Evolutionary conservation across 2,888 invertebrate species (phyloP), one percentile per base, ranked within the genome.

Genomic region (Drosophila rubida): DNA sequence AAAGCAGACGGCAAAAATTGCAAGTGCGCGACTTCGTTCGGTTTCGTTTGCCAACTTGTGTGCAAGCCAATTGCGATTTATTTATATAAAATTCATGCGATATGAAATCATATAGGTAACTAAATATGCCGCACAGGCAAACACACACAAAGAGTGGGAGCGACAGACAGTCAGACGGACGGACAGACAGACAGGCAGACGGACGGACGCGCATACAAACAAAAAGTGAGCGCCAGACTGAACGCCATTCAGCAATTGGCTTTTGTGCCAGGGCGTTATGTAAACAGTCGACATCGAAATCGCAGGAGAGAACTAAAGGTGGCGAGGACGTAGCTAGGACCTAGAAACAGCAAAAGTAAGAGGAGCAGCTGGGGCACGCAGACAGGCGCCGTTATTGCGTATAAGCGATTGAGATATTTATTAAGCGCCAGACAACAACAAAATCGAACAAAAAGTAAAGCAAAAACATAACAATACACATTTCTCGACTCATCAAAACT

Each of bases 91-190:
- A 83, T 80, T 86, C 78, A 82, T 88, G 80, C 65, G 87, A 88
- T 88, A 86, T 69, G 80, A 88, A 83, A 88, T 86, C 88, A 76
- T 74, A 88, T 86, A 83, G 82, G 88, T 88, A 83, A 86, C 82
- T 86, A 86, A 88, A 81, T 87, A 87, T 82, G 87, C 69, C 86
- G 53, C 62, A 69, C 53, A 65, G 41, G 59, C 59, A 65, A 1
- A 66, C 50, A 69, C 44, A 57, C 22, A 50, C 4, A 8, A 39
- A 19, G 19, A 19, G 19, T 19, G 19, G 19, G 14, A 42, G 16
- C 25, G 14, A 5, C 23, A 35, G 22, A 48, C 32, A 66, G 48
- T 58, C 67, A 49, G 58, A 49, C 60, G 61, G 67, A 30, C 50
- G 54, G 53, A 48, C 64, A 68, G 73, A 58, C 63, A 27, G 70